phyloP scores from a whole-genome alignment of 2,797 vertebrate genomes.

The Furcifer pardalis region DNA sequence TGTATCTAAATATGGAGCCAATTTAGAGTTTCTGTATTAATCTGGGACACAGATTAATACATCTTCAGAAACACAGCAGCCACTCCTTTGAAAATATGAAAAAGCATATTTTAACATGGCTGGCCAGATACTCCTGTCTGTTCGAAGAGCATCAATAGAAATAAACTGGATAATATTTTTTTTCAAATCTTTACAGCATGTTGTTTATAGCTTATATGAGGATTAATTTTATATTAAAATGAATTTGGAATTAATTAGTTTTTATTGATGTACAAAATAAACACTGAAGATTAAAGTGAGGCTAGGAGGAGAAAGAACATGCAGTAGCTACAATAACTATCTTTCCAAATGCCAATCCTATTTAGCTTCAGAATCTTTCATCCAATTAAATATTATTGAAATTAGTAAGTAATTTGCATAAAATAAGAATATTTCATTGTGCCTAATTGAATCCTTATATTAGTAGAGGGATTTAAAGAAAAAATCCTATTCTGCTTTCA shows the following conservation, averaged over 20 bases:
- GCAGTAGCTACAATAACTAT: conserved; percentile 14
- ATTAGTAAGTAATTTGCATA: conserved; percentile 9
- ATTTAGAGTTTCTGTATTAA: too few relatives aligned
- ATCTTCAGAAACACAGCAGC: not conserved
- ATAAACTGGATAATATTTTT: not conserved
- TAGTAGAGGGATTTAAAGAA: not conserved
- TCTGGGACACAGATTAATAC: too few relatives aligned
- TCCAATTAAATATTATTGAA: not conserved
- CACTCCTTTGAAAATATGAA: not conserved
- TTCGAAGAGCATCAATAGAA: not conserved
- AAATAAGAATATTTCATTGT: not conserved
- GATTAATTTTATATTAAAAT: not conserved
- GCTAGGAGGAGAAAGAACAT: conserved; percentile 21
- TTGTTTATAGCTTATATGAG: not conserved
- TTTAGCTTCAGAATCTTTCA: not conserved
- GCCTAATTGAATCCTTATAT: not conserved
- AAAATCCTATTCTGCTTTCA: not conserved
- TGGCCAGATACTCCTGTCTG: not conserved
- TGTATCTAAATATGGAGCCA: too few relatives aligned
- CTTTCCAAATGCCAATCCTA: not conserved
- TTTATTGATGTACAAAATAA: conserved; percentile 24
- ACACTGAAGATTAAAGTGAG: not conserved
- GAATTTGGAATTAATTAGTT: conserved; percentile 13
- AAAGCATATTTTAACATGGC: not conserved
- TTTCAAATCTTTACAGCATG: not conserved